These are phyloP conservation scores for Nicator chloris DNA, from an alignment of 2,113 vertebrate genomes.

Conservation along the genomic window DNA sequence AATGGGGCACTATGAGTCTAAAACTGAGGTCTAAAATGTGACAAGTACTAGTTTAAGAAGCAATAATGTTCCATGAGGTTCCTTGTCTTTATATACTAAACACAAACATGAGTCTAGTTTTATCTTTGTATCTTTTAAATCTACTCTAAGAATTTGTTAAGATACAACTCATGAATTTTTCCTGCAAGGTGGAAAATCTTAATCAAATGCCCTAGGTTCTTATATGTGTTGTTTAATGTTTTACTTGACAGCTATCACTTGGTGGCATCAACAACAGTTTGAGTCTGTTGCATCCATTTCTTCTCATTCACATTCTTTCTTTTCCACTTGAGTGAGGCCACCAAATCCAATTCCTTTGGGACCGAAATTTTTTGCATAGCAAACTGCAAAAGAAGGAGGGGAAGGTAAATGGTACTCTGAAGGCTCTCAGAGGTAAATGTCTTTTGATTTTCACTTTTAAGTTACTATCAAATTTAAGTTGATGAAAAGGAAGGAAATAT, in stretches of 20 bases:
- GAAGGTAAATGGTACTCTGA: background rate
- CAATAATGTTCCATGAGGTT: background rate
- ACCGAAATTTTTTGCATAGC: slow-evolving; percentile 96
- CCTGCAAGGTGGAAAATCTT: background rate
- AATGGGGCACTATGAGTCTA: background rate
- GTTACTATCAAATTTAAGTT: background rate
- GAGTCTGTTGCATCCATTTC: background rate
- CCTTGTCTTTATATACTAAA: background rate
- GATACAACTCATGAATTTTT: background rate
- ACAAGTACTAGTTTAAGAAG: background rate
- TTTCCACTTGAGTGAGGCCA: slow-evolving; percentile 85
- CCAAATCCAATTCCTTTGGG: slow-evolving; percentile 94
- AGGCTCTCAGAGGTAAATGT: background rate
- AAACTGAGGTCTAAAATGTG: background rate
- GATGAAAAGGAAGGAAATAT: background rate
- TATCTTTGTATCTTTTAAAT: background rate
- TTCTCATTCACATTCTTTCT: slow-evolving; percentile 71
- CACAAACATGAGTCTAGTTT: background rate
- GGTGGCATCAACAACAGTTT: background rate
- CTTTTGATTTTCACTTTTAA: background rate
- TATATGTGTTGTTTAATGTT: background rate
- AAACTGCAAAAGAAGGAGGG: slow-evolving; percentile 74
- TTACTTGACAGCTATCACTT: background rate
- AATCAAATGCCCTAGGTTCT: background rate
- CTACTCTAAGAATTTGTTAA: background rate